Evolutionary conservation across 2,113 vertebrate genomes (phyloP), one percentile per base, ranked within the genome.

Genomic region (Axis porcinus): DNA sequence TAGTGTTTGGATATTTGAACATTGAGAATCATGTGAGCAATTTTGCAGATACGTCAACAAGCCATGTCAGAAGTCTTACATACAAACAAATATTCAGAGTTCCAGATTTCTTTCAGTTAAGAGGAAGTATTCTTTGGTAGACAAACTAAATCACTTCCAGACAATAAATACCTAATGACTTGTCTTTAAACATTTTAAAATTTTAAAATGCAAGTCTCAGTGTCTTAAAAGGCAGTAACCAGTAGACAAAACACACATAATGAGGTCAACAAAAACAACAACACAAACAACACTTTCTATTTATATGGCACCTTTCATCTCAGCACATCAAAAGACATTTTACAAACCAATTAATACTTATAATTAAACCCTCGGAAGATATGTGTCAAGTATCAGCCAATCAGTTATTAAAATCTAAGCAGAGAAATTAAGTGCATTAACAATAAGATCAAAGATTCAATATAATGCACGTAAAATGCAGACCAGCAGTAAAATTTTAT

Each of bases 381-480:
- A 87, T 0, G 1, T 85, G 60, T 91, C 55, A 91, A 84, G 62
- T 91, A 96, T 96, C 76, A 93, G 84, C 64, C 70, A 86, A n/a
- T n/a, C n/a, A 86, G 78, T 97, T 97, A 96, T 81, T 93, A 94
- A 97, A 94, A 87, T 40, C n/a, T 27, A 78, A 96, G 90, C 15
- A 70, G 83, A 60, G 93, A 93, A 95, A 98, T 47, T 88, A 96
- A 92, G 36, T n/a, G 2, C 7, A 4, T 33, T 27, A 25, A 97
- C 93, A 98, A 33, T 92, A 85, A 78, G 86, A 98, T 95, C 94
- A 97, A 97, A 98, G 96, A 47, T 89, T 86, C 95, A 86, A 94
- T 52, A 85, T 9, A 95, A 87, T 30, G 17, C 27, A 67, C 36
- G 40, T 40, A 89, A 95, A 88, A 95, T 62, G 60, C 21, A 7